A percentile compares a stretch with the other conserved stretches of the same genome.
Evolutionary conservation across 2,888 invertebrate genomes (phyloP).

Genomic region (Geotrupes spiniger): DNA sequence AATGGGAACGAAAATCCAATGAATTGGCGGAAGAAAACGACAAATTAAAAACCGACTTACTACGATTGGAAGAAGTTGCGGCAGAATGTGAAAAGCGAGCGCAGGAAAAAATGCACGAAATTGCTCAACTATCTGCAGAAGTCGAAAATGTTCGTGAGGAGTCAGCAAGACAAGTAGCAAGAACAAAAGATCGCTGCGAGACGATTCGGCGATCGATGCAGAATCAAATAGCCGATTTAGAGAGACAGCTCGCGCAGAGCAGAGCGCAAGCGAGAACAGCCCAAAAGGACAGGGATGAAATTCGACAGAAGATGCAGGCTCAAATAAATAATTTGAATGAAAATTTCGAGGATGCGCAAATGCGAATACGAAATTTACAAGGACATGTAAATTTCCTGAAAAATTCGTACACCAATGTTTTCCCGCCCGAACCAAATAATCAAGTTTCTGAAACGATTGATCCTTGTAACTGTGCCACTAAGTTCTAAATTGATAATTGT

Average conservation of each 20-base stretch:
- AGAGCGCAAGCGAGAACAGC: slow-evolving; percentile 63
- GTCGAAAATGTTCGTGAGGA: slow-evolving; percentile 66
- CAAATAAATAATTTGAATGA: slow-evolving; percentile 66
- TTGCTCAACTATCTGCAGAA: slow-evolving; percentile 62
- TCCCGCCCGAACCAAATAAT: slow-evolving; percentile 25
- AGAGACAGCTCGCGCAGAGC: slow-evolving; percentile 63
- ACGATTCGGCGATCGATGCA: slow-evolving; percentile 61
- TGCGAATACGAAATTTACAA: slow-evolving; percentile 61
- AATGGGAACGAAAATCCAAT: slow-evolving; percentile 34
- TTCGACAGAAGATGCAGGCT: slow-evolving; percentile 66
- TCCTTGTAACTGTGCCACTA: slow-evolving; percentile 38
- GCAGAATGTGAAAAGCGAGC: slow-evolving; percentile 60
- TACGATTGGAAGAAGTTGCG: slow-evolving; percentile 58
- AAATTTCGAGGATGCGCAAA: slow-evolving; percentile 65
- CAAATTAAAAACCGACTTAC: slow-evolving; percentile 47
- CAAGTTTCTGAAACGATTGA: slow-evolving; percentile 29
- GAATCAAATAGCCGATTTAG: slow-evolving; percentile 64
- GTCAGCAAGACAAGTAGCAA: slow-evolving; percentile 62
- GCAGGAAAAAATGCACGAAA: slow-evolving; percentile 68
- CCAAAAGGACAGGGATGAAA: slow-evolving; percentile 68
- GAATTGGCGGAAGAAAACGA: slow-evolving; percentile 44
- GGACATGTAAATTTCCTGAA: slow-evolving; percentile 64
- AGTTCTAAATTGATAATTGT: slow-evolving; percentile 14
- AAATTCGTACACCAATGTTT: slow-evolving; percentile 42
- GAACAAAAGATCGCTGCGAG: slow-evolving; percentile 66